Conservation (phyloP, 2,888 invertebrate species). For the Microctonus brassicae region DNA sequence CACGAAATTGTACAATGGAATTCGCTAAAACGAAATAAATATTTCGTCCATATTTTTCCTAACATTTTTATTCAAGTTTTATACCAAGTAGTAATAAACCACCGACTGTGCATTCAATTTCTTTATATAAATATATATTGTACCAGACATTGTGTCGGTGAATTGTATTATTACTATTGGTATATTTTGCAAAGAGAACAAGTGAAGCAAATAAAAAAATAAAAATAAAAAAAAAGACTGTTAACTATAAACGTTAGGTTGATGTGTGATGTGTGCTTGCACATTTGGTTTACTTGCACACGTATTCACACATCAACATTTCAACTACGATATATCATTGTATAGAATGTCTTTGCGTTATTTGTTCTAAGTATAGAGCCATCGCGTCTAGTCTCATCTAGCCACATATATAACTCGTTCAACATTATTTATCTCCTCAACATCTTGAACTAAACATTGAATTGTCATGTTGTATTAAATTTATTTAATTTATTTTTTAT, state of each 20-base stretch:
- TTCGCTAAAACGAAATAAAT: not conserved
- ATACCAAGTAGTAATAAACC: constrained; percentile 33
- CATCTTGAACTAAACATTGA: not conserved
- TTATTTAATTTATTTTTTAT: not conserved
- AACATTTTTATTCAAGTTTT: not conserved
- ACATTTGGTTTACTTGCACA: not conserved
- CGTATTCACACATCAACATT: not conserved
- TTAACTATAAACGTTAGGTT: constrained; percentile 24
- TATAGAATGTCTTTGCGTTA: constrained; percentile 18
- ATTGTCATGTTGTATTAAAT: not conserved
- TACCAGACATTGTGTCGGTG: constrained; percentile 7
- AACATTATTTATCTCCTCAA: not conserved
- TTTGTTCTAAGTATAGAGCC: constrained; percentile 31
- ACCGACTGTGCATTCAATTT: constrained; percentile 13
- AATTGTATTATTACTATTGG: too few relatives aligned
- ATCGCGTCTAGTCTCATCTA: constrained; percentile 15
- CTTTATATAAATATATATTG: constrained; percentile 10
- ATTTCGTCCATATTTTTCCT: not conserved
- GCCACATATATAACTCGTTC: not conserved
- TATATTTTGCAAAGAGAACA: not conserved
- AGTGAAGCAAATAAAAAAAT: too few relatives aligned
- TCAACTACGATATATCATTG: not conserved
- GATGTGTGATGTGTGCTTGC: not conserved
- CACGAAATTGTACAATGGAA: not conserved
- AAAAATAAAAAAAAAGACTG: not conserved